phyloP scores from a whole-genome alignment of 2,888 invertebrate species.

The Ormia ochracea region DNA sequence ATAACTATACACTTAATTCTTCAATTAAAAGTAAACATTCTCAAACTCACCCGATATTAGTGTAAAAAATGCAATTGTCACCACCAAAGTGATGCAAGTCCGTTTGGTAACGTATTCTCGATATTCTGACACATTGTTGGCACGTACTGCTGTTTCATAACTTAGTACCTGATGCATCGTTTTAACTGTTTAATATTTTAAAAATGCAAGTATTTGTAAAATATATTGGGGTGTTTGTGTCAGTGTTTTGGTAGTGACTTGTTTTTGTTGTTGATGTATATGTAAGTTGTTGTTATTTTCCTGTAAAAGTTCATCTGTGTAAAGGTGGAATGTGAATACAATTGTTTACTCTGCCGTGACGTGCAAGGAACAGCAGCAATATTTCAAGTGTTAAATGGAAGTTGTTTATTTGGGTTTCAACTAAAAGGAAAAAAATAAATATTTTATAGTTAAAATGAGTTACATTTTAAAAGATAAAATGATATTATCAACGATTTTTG shows the following conservation, averaged over 20 bases:
- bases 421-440: constrained; percentile 31
- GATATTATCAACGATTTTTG: too few relatives aligned
- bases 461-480: background rate
- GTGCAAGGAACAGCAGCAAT: constrained; percentile 22
- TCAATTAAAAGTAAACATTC: background rate
- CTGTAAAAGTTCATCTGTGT: background rate
- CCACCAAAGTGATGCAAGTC: constrained; percentile 74
- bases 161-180: constrained; percentile 76
- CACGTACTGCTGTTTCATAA: constrained; percentile 76
- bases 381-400: constrained; percentile 48
- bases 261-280: constrained; percentile 9
- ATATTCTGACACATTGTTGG: constrained; percentile 74
- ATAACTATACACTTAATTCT: too few relatives aligned
- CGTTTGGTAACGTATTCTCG: constrained; percentile 76
- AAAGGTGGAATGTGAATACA: constrained; percentile 1
- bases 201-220: background rate
- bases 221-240: background rate
- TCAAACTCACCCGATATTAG: constrained; percentile 73
- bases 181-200: background rate
- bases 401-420: constrained; percentile 19
- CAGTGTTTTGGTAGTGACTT: constrained; percentile 33
- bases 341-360: constrained; percentile 30
- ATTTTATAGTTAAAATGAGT: background rate
- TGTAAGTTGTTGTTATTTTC: constrained; percentile 1
- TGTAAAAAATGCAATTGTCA: constrained; percentile 76